Base-by-base conservation (phyloP, 2,113 vertebrate genomes). In the Laticauda laticaudata region DNA sequence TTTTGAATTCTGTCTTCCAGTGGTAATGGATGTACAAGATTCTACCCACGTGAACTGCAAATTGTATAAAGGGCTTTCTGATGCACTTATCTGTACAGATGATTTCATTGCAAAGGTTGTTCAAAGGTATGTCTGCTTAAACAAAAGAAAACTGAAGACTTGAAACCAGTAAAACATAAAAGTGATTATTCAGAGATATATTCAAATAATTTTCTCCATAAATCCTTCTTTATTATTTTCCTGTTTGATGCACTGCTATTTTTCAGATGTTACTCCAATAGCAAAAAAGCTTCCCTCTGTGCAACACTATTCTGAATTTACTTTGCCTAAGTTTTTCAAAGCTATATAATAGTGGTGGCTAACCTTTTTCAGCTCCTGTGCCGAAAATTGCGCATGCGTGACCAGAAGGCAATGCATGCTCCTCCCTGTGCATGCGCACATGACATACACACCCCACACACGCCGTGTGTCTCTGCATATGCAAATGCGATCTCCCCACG, bases 91-190 rank as follows among this genome's bases (percentile, higher is more conserved):
- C 96, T 99, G 99, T 91, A 99, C 99, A 51, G 99, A 99, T 96
- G 99, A 99, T 95, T 99, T 99, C 97, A 99, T 99, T 97, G 99
- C 99, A 95, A 99, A 99, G 97, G 99, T 99, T 94, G 99, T 99
- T 94, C 99, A 99, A 93, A 99, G 99, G 99, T 99, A 97, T 96
- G 97, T 89, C 57, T 1, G 23, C 55, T 51, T 81, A 89, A 89
- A 87, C 12, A 81, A 53, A 92, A 92, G 4, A 88, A 92, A 75
- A 21, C n/a, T 45, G 34, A 89, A 89, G 23, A 81, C 55, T 75
- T 51, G 24, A 92, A 34, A 89, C 24, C 55, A 53, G 61, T 88
- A 75, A 92, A 89, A 56, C 55, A 89, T 56, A 75, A 92, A 75
- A 39, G 8, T 88, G 57, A 34, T 61, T 24, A 55, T 39, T 69